Conservation (phyloP, 2,888 invertebrate species). For the Ectemnius continuus region DNA sequence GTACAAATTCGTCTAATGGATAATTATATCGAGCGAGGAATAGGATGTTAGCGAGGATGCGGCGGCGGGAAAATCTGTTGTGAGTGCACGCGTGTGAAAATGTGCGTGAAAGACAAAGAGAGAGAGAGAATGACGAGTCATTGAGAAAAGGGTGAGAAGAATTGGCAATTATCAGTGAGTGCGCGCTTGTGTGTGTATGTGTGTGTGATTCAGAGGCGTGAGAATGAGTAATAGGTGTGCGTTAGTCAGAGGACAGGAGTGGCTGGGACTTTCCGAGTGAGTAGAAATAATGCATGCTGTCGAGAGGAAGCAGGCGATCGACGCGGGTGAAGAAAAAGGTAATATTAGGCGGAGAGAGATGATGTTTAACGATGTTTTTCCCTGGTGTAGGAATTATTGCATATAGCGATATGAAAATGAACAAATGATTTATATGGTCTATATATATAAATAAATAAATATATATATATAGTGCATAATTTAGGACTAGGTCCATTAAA, state of each 20-base stretch:
- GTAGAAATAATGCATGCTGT: background rate
- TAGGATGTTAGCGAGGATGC: slow-evolving; percentile 60
- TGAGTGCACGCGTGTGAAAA: slow-evolving; percentile 24
- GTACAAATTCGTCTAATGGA: slow-evolving; percentile 77
- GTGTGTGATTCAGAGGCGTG: slow-evolving; percentile 5
- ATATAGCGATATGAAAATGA: slow-evolving; percentile 63
- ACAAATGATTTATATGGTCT: slow-evolving; percentile 64
- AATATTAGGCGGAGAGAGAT: slow-evolving; percentile 64
- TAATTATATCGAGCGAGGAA: slow-evolving; percentile 73
- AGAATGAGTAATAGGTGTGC: slow-evolving; percentile 22
- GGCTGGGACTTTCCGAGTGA: background rate
- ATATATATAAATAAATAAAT: slow-evolving; percentile 16
- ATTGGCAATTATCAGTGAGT: slow-evolving; percentile 45
- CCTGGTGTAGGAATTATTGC: slow-evolving; percentile 70
- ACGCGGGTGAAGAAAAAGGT: slow-evolving; percentile 44
- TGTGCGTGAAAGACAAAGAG: background rate
- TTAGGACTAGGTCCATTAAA: slow-evolving; percentile 51
- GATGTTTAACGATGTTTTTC: slow-evolving; percentile 76
- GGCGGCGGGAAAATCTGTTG: slow-evolving; percentile 49
- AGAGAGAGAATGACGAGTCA: slow-evolving; percentile 20
- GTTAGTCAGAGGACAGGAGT: slow-evolving; percentile 1
- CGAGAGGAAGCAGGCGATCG: slow-evolving; percentile 12
- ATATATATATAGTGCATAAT: slow-evolving; percentile 63
- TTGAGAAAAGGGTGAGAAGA: slow-evolving; percentile 23
- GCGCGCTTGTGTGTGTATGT: slow-evolving; percentile 7